These are phyloP conservation scores for Etheostoma cragini DNA, from an alignment of 2,113 vertebrate species.

Conservation along the genomic window DNA sequence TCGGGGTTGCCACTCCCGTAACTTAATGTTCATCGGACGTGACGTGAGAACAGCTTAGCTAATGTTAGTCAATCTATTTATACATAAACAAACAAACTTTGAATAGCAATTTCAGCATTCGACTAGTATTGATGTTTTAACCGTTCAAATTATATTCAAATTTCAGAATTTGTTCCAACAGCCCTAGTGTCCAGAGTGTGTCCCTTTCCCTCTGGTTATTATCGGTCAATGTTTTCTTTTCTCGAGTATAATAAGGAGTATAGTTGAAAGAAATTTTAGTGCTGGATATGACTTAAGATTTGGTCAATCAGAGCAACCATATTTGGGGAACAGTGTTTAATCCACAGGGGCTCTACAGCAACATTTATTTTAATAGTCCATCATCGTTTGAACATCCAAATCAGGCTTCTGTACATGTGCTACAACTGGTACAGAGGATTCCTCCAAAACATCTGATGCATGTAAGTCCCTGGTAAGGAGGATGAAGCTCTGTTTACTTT, in stretches of 20 bases:
- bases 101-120: too few species aligned
- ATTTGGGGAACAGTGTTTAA: slow-evolving; percentile 2
- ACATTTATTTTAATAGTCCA: neutral
- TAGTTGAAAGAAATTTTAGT: neutral
- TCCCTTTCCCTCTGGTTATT: neutral
- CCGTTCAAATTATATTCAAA: too few species aligned
- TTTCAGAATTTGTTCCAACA: too few species aligned
- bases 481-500: slow-evolving; percentile 54
- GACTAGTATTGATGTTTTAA: too few species aligned
- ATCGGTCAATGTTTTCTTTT: neutral
- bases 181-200: neutral
- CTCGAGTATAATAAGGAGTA: neutral
- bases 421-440: slow-evolving; percentile 17
- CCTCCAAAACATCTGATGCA: neutral
- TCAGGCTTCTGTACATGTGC: neutral
- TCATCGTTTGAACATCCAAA: slow-evolving; percentile 24
- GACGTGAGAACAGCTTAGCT: too few species aligned
- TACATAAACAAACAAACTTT: too few species aligned
- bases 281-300: neutral
- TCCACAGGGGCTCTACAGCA: neutral
- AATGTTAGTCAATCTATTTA: too few species aligned
- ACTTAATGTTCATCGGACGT: too few species aligned
- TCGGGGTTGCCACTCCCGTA: too few species aligned
- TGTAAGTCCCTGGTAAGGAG: slow-evolving; percentile 31
- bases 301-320: neutral